Evolutionary conservation across 1,140 invertebrate genomes (phyloP), one percentile per base, ranked within the genome.

Genomic region (Ostrea denselamellosa): DNA sequence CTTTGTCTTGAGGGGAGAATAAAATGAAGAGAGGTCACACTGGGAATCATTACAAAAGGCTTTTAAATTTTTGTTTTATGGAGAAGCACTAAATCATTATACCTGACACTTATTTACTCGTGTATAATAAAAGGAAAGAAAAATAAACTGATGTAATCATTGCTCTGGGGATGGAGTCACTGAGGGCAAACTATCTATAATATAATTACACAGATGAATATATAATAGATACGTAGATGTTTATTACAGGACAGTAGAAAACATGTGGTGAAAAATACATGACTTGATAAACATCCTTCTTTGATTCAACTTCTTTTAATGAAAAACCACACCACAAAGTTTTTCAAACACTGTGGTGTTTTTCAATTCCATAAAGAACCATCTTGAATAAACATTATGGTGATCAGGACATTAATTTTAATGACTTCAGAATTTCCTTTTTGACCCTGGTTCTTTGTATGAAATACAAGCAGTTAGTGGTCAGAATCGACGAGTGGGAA

Each of bases 401-500:
- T 17, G 58, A 19, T 62, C n/a, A 7, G 68, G 68, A 10, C 68
- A 22, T 34, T 77, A 28, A 14, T 28, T 28, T 77, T 4, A 14
- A 19, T 62, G 56, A 62, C 56, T 62, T n/a, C 3, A n/a, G 14
- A 19, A 17, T n/a, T 62, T 62, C 14, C 68, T 25, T 17, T 28
- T 12, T 77, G 68, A 77, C 68, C 68, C 25, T 28, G 68, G 65
- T 22, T 25, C 68, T 34, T 77, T 77, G 28, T 77, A 14, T 77
- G 68, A 77, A 77, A 77, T 77, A 77, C 68, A 77, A 77, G 28
- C 68, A 77, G 68, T 77, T 77, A 25, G 68, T 34, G 68, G 68
- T 28, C 68, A 77, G 68, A 28, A 34, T 77, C 28, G 22, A 25
- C 19, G 65, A 25, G 22, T n/a, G 65, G 65, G 22, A 77, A 77